phyloP scores from a whole-genome alignment of 2,113 vertebrate genomes.

The Hippocampus zosterae region DNA sequence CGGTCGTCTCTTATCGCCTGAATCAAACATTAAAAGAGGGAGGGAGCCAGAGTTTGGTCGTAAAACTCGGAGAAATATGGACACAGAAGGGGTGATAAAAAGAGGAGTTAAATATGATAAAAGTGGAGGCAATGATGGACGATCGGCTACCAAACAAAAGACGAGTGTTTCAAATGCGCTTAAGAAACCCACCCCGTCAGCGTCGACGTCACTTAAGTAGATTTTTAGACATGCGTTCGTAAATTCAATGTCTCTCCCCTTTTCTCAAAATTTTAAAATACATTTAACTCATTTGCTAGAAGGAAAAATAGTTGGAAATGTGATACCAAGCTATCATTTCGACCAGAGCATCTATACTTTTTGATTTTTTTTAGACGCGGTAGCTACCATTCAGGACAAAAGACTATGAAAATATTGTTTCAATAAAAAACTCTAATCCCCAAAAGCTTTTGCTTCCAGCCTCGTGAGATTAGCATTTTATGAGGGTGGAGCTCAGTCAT shows the following conservation, averaged over 20 bases:
- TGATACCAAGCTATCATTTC: too few relatives aligned
- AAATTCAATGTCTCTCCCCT: not conserved
- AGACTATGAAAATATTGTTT: not conserved
- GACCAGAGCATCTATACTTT: too few relatives aligned
- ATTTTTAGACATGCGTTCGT: not conserved
- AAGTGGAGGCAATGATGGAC: not conserved
- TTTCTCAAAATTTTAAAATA: not conserved
- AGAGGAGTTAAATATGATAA: constrained; percentile 3
- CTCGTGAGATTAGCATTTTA: constrained; percentile 20
- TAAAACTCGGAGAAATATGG: constrained; percentile 58
- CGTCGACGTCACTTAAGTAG: not conserved
- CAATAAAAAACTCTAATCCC: not conserved
- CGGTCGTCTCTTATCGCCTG: constrained; percentile 66
- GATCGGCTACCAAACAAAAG: not conserved
- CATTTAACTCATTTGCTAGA: too few relatives aligned
- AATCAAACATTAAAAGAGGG: constrained; percentile 74
- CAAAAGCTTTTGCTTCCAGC: constrained; percentile 7
- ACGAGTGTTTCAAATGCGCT: not conserved
- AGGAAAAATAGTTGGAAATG: too few relatives aligned
- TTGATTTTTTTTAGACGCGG: too few relatives aligned
- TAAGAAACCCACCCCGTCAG: not conserved
- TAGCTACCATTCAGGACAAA: not conserved
- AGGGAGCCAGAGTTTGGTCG: constrained; percentile 46
- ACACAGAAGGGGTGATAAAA: constrained; percentile 7
- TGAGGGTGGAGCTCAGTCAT: constrained; percentile 50